Base-by-base conservation (phyloP, 2,113 vertebrate species). In the Pimephales promelas region DNA sequence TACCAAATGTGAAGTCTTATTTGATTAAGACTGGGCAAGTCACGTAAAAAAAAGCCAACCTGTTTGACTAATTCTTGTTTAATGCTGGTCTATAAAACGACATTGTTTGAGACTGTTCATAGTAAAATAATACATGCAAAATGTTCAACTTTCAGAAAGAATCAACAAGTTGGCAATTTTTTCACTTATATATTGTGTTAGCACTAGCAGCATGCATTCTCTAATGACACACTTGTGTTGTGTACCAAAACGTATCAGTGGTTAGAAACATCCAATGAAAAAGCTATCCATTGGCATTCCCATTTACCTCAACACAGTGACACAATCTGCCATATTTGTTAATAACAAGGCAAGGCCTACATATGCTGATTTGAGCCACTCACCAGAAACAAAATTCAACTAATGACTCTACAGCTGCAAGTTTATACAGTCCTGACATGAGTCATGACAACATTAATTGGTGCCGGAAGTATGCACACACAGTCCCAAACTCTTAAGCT, bases 11-110 rank as follows among this genome's bases (percentile, higher is more conserved):
- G 11, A 57, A 62, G 59, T 11, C 45, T 45, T 18, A 10, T n/a
- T 64, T 49, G 76, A 61, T 31, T 28, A 11, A 43, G 28, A 78
- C 14, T 26, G 9, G 6, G 9, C n/a, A 86, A 18, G 10, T 56
- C n/a, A 24, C 36, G 61, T 74, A 47, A 47, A 47, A 28, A 26
- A 80, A 71, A n/a, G 62, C 43, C 47, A 84, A 45, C 22, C 20
- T 28, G 80, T 13, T 24, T 10, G 31, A 74, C 36, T 80, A 68
- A 31, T 10, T 49, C 13, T 52, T 72, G 3, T 76, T 56, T 56
- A 74, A 56, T 61, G 54, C 10, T 80, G 57, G 8, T 61, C 5
- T 62, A 13, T 66, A n/a, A n/a, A 22, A 4, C 4, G 31, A 81
- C 47, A 36, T 66, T 3, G 24, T 47, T 49, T 49, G 40, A 79